Evolutionary conservation across 2,113 vertebrate genomes (phyloP).

Genomic region (Budorcas taxicolor): DNA sequence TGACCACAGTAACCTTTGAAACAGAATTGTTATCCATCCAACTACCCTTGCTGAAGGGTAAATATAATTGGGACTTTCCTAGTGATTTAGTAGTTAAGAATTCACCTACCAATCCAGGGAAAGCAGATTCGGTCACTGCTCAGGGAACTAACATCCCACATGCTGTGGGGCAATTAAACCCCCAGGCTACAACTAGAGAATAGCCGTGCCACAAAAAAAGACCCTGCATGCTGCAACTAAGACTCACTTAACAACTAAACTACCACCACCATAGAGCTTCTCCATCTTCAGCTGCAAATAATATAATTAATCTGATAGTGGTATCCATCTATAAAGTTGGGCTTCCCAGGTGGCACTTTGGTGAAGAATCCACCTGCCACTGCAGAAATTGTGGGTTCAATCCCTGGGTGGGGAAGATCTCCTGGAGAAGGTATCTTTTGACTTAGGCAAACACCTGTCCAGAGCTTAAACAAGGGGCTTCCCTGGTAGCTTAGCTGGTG

Average conservation of each 20-base stretch:
- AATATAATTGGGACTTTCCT: not conserved
- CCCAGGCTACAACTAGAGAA: not conserved
- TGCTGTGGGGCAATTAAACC: not conserved
- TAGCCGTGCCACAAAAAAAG: not conserved
- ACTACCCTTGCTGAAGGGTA: not conserved
- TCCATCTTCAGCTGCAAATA: not conserved
- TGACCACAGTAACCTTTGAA: not conserved
- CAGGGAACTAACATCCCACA: not conserved
- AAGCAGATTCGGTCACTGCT: not conserved
- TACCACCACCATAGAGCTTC: not conserved
- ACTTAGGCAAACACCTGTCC: not conserved
- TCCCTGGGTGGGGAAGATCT: not conserved
- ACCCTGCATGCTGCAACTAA: not conserved
- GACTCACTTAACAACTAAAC: not conserved
- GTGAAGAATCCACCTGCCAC: not conserved
- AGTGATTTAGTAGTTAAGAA: not conserved
- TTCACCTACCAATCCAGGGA: not conserved
- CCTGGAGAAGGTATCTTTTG: not conserved
- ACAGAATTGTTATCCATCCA: not conserved
- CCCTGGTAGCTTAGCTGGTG: not conserved
- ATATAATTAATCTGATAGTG: not conserved
- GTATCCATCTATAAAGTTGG: not conserved
- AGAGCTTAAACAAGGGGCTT: not conserved
- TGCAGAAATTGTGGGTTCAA: not conserved
- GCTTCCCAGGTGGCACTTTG: not conserved